These are phyloP conservation scores for Trichonephila inaurata DNA, from an alignment of 1,140 invertebrate species.

Conservation along the genomic window DNA sequence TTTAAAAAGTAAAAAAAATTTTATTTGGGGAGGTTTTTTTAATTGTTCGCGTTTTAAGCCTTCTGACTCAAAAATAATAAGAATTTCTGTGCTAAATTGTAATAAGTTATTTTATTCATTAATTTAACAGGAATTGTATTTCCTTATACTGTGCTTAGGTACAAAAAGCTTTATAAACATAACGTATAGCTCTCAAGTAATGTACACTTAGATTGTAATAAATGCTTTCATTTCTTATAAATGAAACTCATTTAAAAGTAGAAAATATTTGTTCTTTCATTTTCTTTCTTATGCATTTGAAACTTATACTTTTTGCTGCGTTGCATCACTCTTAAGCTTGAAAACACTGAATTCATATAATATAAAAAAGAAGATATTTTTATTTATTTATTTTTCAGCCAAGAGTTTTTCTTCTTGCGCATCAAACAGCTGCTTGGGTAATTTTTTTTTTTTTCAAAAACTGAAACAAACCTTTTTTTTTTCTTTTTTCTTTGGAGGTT, in stretches of 20 bases:
- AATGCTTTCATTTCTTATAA: background rate
- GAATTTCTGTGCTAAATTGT: too few relatives aligned
- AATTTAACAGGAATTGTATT: too few relatives aligned
- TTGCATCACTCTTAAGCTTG: background rate
- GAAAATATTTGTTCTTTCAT: background rate
- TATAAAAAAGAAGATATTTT: background rate
- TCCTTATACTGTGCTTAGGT: too few relatives aligned
- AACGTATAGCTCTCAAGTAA: too few relatives aligned
- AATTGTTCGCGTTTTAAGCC: too few relatives aligned
- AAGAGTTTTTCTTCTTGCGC: background rate
- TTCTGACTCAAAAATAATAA: too few relatives aligned
- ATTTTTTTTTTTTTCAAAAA: background rate
- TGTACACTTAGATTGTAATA: too few relatives aligned
- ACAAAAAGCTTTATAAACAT: too few relatives aligned
- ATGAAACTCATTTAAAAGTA: background rate
- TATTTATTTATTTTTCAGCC: background rate
- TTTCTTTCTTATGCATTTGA: background rate
- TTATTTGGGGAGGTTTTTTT: too few relatives aligned
- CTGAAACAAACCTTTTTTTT: background rate
- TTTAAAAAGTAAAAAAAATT: too few relatives aligned
- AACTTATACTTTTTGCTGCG: background rate
- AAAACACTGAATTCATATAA: background rate
- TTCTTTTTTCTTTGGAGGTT: background rate
- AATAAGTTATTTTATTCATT: too few relatives aligned
- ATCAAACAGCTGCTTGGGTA: conserved; percentile 20